Base-by-base conservation (phyloP, 2,888 invertebrate genomes). In the Gnatocerus cornutus region DNA sequence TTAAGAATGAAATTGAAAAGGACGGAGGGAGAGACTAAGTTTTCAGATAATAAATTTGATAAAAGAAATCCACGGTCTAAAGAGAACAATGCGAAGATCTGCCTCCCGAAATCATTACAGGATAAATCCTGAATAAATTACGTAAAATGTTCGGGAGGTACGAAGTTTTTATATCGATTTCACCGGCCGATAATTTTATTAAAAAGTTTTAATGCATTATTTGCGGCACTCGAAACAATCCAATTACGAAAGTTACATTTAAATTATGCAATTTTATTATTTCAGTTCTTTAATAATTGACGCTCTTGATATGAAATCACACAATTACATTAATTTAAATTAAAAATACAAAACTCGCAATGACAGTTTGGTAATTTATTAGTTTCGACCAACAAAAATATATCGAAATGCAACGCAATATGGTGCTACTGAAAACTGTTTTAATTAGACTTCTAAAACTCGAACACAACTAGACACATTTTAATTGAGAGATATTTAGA, bases 1-100 rank as follows among this genome's bases (percentile, higher is more conserved):
- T 59, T 59, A 46, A 59, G 33, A 45, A n/a, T 30, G 59, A 46
- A 59, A 45, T 59, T 46, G 59, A 59, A 59, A 59, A 14, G 55
- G 37, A 14, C n/a, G 30, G 37, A 39, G 16, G 7, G 8, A 46
- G 13, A 16, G 7, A 13, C 9, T 10, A 27, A 50, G 10, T 50
- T 50, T 50, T 50, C 53, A 10, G 43, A 56, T 56, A 27, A 37
- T 41, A 56, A 56, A 41, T 56, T 56, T 56, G 56, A 56, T 56
- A 43, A 43, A 43, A 21, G 27, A 21, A 56, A 56, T 56, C 27
- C 56, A 56, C 43, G 33, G 33, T 33, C 9, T 7, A 7, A 33
- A 33, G 33, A n/a, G 33, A 33, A 33, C 33, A 33, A 33, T 33
- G 33, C 21, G 21, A 21, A 21, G 21, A 21, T 21, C 21, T 21